phyloP scores from a whole-genome alignment of 2,113 vertebrate species.

The Nasalis larvatus region DNA sequence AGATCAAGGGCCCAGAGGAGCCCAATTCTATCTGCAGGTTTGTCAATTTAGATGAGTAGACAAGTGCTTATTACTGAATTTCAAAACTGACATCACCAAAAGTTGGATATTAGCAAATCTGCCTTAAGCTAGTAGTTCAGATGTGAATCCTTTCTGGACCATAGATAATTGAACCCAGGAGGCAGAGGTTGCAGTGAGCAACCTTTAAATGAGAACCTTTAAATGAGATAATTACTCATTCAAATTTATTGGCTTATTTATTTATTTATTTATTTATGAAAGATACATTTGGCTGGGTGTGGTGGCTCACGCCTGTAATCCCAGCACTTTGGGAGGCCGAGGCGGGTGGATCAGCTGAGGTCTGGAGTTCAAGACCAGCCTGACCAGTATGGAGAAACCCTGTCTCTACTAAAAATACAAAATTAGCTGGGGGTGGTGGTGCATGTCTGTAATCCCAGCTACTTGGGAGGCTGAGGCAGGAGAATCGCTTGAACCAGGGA shows the following conservation, averaged over 20 bases:
- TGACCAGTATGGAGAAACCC: too few species aligned
- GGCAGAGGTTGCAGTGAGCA: too few species aligned
- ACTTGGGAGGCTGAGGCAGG: too few species aligned
- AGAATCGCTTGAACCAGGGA: too few species aligned
- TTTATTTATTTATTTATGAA: background rate
- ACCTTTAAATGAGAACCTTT: too few species aligned
- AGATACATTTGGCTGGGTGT: background rate
- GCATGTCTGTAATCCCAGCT: too few species aligned
- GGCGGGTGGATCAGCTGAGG: too few species aligned
- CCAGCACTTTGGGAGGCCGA: too few species aligned
- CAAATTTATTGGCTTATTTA: background rate
- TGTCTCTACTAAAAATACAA: too few species aligned
- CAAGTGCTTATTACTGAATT: background rate
- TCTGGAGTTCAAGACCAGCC: too few species aligned
- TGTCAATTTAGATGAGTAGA: background rate
- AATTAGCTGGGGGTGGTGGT: too few species aligned
- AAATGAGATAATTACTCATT: background rate
- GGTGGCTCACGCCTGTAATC: too few species aligned
- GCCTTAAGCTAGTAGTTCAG: background rate
- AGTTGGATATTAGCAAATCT: background rate
- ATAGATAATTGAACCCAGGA: background rate
- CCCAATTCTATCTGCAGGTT: background rate
- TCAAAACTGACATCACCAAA: background rate
- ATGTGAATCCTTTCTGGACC: background rate
- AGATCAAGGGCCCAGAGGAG: background rate